Evolutionary conservation across 2,113 vertebrate genomes (phyloP).

Genomic region (Podilymbus podiceps): DNA sequence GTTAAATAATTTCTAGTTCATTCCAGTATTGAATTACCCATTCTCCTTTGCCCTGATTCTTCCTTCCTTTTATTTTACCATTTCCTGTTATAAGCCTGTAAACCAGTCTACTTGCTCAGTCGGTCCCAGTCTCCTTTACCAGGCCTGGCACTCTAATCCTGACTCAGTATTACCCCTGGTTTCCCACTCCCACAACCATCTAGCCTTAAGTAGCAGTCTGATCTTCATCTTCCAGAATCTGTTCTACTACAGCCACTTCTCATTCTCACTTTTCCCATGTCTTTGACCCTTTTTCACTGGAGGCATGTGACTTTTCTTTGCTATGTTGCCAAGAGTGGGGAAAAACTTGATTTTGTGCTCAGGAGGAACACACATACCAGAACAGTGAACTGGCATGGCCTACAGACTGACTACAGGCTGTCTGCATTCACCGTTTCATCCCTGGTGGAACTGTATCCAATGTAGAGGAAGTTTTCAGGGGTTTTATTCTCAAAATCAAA

Average conservation of each 20-base stretch:
- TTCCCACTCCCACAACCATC: neutral
- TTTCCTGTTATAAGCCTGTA: neutral
- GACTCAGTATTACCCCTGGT: neutral
- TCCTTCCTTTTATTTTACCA: neutral
- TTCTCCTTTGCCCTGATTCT: neutral
- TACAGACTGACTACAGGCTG: neutral
- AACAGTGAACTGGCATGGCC: neutral
- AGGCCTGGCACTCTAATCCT: neutral
- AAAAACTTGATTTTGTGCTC: neutral
- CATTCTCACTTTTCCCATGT: neutral
- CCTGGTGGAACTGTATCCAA: neutral
- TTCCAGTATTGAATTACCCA: neutral
- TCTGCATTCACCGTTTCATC: neutral
- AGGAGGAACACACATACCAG: neutral
- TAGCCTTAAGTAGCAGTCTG: neutral
- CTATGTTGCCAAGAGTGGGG: neutral
- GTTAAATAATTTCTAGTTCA: neutral
- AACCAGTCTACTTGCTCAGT: neutral
- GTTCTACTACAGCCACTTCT: neutral
- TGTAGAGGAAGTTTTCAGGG: neutral
- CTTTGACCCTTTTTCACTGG: neutral
- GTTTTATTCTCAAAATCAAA: neutral
- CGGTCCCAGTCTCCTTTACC: neutral
- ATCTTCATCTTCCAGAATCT: neutral
- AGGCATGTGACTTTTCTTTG: neutral